A percentile compares a stretch with the other conserved stretches of the same genome.
Evolutionary conservation across 2,797 vertebrate species (phyloP).

Genomic region (Clarias laeviceps): DNA sequence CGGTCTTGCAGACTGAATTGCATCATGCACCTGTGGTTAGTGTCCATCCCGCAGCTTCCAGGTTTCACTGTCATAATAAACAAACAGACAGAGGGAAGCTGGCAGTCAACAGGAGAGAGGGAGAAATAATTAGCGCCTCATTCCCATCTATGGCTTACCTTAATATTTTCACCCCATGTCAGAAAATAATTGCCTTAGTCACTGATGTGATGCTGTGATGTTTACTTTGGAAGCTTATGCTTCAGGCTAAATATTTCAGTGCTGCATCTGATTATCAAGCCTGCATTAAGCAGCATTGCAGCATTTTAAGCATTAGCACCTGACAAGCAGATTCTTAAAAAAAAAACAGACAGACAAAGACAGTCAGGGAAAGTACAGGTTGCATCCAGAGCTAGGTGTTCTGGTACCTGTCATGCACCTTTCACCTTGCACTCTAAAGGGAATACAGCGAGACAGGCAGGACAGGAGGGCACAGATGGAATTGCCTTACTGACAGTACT

Average conservation of each 20-base stretch:
- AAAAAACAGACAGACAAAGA: slow-evolving; percentile 32
- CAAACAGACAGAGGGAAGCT: slow-evolving; percentile 46
- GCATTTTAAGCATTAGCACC: slow-evolving; percentile 25
- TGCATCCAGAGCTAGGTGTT: slow-evolving; percentile 47
- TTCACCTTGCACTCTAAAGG: slow-evolving; percentile 56
- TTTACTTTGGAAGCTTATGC: slow-evolving; percentile 42
- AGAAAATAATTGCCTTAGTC: slow-evolving; percentile 56
- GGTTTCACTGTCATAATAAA: slow-evolving; percentile 49
- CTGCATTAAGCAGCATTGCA: slow-evolving; percentile 24
- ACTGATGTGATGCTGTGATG: slow-evolving; percentile 43
- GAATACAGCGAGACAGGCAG: slow-evolving; percentile 57
- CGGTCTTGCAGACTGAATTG: slow-evolving; percentile 25
- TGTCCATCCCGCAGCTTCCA: slow-evolving; percentile 37
- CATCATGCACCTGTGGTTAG: slow-evolving; percentile 38
- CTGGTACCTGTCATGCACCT: slow-evolving; percentile 56
- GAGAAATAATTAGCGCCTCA: slow-evolving; percentile 53
- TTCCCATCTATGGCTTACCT: slow-evolving; percentile 32
- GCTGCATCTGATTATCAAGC: slow-evolving; percentile 23
- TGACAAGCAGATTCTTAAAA: slow-evolving; percentile 33
- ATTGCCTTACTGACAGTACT: slow-evolving; percentile 57
- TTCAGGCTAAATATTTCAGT: slow-evolving; percentile 31
- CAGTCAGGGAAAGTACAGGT: slow-evolving; percentile 38
- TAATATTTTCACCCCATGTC: slow-evolving; percentile 57
- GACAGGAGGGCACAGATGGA: slow-evolving; percentile 60
- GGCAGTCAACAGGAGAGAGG: slow-evolving; percentile 39